Percentiles rank a stretch among this genome's conserved stretches.
Conservation (phyloP, 1,140 invertebrate genomes). For the Drosophila jambulina region DNA sequence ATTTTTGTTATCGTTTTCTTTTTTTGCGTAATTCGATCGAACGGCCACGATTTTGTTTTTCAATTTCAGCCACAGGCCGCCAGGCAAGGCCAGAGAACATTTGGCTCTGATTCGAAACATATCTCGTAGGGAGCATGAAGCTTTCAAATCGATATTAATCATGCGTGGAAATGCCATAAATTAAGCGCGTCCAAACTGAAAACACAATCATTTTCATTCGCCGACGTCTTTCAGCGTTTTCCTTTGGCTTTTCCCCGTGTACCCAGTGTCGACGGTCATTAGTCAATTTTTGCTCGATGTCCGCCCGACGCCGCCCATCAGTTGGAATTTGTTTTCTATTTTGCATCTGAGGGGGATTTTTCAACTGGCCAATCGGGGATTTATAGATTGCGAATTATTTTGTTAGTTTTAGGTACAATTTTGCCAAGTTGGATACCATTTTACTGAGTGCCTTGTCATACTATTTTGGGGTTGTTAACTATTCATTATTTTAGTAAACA, state of each 20-base stretch:
- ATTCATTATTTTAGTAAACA: too few relatives aligned
- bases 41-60: constrained; percentile 31
- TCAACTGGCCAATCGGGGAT: not conserved
- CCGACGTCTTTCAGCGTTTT: constrained; percentile 16
- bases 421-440: not conserved
- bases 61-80: not conserved
- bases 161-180: constrained; percentile 80
- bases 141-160: constrained; percentile 84
- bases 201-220: constrained; percentile 56
- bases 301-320: constrained; percentile 39
- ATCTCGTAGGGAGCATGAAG: constrained; percentile 52
- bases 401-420: not conserved
- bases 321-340: constrained; percentile 17
- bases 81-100: constrained; percentile 26
- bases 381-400: not conserved
- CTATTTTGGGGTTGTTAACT: too few relatives aligned
- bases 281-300: constrained; percentile 62
- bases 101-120: constrained; percentile 29
- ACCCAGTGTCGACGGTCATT: constrained; percentile 69
- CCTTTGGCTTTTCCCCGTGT: constrained; percentile 48
- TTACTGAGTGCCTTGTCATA: too few relatives aligned
- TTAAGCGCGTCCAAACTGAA: constrained; percentile 50
- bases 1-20: constrained; percentile 1
- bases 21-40: constrained; percentile 41
- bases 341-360: constrained; percentile 10